These are phyloP conservation scores for Sylvicola cinctus DNA, from an alignment of 2,888 invertebrate genomes.

Conservation along the genomic window DNA sequence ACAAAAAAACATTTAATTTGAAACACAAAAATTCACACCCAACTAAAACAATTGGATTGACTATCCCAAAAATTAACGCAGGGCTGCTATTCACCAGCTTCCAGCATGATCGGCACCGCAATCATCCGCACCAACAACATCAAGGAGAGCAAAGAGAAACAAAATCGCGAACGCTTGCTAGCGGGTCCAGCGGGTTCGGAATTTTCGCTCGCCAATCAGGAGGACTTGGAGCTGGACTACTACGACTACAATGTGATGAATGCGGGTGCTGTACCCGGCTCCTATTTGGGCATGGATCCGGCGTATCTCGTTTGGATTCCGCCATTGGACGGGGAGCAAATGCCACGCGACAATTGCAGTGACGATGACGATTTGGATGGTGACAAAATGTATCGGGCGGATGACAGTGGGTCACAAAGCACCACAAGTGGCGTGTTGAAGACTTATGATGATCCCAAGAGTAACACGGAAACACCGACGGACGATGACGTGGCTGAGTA, in stretches of 20 bases:
- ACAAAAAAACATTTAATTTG: too few relatives aligned
- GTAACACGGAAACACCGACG: conserved; percentile 45
- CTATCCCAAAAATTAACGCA: too few relatives aligned
- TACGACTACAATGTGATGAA: conserved; percentile 79
- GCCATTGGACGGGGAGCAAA: conserved; percentile 41
- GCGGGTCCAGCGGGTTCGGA: conserved; percentile 46
- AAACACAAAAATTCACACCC: too few relatives aligned
- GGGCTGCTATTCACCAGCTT: conserved; percentile 43
- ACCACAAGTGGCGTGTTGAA: too few relatives aligned
- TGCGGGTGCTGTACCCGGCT: conserved; percentile 63
- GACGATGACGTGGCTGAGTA: conserved; percentile 21
- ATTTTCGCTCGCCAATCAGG: conserved; percentile 51
- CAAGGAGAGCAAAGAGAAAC: conserved; percentile 59
- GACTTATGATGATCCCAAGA: conserved; percentile 30
- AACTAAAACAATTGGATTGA: too few relatives aligned
- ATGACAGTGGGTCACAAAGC: too few relatives aligned
- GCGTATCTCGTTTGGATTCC: conserved; percentile 78
- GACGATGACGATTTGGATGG: conserved; percentile 12
- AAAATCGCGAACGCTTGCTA: conserved; percentile 47
- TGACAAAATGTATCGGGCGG: conserved; percentile 31
- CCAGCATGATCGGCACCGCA: conserved; percentile 35
- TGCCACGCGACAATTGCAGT: background rate
- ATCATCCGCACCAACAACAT: conserved; percentile 42
- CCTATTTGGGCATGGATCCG: conserved; percentile 75
- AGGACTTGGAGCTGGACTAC: conserved; percentile 67